Percentiles rank a stretch among this genome's conserved stretches.
Conservation (phyloP, 2,888 invertebrate genomes). For the Petrolisthes manimaculis region DNA sequence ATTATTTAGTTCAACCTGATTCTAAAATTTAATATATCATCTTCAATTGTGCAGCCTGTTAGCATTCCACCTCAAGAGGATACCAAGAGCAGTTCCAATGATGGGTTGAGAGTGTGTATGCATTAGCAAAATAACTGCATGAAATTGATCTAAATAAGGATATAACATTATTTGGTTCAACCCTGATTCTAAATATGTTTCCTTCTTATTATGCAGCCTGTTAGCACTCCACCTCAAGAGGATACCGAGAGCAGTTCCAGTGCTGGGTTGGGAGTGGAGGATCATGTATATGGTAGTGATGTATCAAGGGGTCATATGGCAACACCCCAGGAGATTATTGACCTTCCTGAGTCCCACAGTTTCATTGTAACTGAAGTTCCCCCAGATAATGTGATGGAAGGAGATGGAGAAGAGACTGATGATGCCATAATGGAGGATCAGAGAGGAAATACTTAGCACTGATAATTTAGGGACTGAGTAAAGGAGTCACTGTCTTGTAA, state of each 20-base stretch:
- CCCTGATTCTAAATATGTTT: background rate
- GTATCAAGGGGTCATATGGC: conserved; percentile 4
- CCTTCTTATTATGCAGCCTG: conserved; percentile 17
- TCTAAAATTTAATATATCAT: background rate
- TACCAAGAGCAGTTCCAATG: conserved; percentile 15
- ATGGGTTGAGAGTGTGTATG: background rate
- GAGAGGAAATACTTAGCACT: background rate
- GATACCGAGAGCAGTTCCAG: conserved; percentile 26
- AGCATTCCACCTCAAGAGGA: conserved; percentile 31
- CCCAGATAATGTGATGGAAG: conserved; percentile 62
- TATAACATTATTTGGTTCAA: background rate
- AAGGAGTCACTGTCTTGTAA: no score
- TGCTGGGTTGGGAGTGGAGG: conserved; percentile 20
- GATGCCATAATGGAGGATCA: background rate
- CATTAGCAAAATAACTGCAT: no score
- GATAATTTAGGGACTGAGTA: background rate
- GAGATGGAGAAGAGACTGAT: conserved; percentile 33
- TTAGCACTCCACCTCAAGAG: conserved; percentile 26
- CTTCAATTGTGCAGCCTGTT: conserved; percentile 25
- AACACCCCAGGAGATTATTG: conserved; percentile 44
- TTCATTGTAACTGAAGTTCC: conserved; percentile 58
- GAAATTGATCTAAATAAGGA: background rate
- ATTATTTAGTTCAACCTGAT: background rate
- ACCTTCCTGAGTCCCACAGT: conserved; percentile 52
- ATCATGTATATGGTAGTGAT: conserved; percentile 18